Evolutionary conservation across 2,113 vertebrate species (phyloP).

Genomic region (Nerophis lumbriciformis): DNA sequence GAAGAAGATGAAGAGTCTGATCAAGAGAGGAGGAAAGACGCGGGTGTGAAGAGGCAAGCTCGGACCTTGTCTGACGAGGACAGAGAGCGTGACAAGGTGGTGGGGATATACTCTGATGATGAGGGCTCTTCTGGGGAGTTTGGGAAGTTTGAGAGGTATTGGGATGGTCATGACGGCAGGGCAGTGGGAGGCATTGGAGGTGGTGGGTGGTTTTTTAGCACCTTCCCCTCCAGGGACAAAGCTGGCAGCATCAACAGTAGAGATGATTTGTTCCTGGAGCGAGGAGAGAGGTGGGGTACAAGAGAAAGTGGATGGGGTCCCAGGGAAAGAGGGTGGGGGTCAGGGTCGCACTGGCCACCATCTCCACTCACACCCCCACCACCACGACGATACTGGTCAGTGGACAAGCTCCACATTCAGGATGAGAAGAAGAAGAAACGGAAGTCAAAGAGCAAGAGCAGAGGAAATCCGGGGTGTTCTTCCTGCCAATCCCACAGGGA

Average conservation of each 20-base stretch:
- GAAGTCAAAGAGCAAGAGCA: conserved; percentile 65
- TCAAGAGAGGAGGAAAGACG: conserved; percentile 56
- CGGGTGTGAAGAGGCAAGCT: conserved; percentile 49
- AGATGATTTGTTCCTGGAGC: conserved; percentile 67
- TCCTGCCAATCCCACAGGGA: conserved; percentile 68
- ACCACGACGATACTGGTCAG: conserved; percentile 87
- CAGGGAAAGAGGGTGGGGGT: conserved; percentile 50
- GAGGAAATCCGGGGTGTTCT: conserved; percentile 63
- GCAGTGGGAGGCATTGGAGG: conserved; percentile 71
- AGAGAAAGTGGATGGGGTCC: conserved; percentile 61
- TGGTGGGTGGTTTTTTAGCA: conserved; percentile 82
- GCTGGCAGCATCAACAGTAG: conserved; percentile 71
- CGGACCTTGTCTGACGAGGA: conserved; percentile 71
- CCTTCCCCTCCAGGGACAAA: conserved; percentile 82
- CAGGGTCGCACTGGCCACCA: conserved; percentile 61
- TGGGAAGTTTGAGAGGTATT: conserved; percentile 82
- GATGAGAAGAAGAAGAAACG: conserved; percentile 75
- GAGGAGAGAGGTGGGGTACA: conserved; percentile 64
- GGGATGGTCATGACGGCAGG: conserved; percentile 78
- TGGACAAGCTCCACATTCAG: conserved; percentile 85
- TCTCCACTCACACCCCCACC: conserved; percentile 71
- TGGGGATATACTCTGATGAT: conserved; percentile 73
- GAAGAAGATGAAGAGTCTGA: conserved; percentile 58
- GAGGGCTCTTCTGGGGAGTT: conserved; percentile 76
- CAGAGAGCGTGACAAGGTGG: conserved; percentile 65